Percentiles rank a stretch among this genome's conserved stretches.
Conservation (phyloP, 2,888 invertebrate genomes). For the Thymelicus acteon region DNA sequence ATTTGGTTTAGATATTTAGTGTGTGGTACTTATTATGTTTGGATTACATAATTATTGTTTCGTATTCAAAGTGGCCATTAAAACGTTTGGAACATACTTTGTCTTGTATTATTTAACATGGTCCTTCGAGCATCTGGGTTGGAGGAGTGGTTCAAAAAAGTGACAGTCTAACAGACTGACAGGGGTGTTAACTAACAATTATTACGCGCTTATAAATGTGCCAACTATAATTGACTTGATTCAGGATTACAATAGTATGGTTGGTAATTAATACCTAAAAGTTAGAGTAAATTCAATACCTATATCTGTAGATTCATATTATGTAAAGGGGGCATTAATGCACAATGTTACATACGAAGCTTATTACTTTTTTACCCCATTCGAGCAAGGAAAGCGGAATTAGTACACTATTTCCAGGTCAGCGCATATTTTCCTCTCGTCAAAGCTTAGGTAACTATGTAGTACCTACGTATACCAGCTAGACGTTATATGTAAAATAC, state of each 20-base stretch:
- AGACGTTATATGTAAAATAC: no score
- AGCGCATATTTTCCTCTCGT: slow-evolving; percentile 31
- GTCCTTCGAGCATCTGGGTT: no score
- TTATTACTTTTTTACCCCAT: not conserved
- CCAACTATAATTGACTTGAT: no score
- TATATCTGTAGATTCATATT: no score
- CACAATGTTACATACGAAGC: not conserved
- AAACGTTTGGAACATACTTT: slow-evolving; percentile 16
- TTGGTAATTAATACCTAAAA: no score
- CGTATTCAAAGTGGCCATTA: slow-evolving; percentile 32
- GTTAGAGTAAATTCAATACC: no score
- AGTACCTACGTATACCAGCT: not conserved
- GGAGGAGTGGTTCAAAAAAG: no score
- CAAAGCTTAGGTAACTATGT: not conserved
- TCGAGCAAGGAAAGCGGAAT: slow-evolving; percentile 37
- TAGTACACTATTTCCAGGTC: slow-evolving; percentile 50
- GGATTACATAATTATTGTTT: slow-evolving; percentile 12
- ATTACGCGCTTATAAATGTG: no score
- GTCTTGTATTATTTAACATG: not conserved
- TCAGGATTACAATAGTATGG: no score
- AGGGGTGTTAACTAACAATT: no score
- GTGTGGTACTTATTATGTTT: slow-evolving; percentile 9
- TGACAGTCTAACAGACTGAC: no score
- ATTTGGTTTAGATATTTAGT: slow-evolving; percentile 10
- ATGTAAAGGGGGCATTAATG: slow-evolving; percentile 8